Evolutionary conservation across 1,140 invertebrate genomes (phyloP).

Genomic region (Halictus rubicundus): DNA sequence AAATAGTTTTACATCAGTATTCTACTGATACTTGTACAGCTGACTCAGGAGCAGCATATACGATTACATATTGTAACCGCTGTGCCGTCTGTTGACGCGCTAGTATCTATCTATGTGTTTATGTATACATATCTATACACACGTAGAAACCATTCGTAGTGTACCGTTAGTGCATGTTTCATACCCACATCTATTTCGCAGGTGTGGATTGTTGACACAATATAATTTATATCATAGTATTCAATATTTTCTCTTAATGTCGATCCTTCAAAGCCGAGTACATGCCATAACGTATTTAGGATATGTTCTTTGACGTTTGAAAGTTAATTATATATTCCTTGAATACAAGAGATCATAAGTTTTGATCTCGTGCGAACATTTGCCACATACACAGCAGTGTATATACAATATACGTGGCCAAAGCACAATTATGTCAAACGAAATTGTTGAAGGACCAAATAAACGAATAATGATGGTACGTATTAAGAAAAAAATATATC

Average conservation of each 20-base stretch:
- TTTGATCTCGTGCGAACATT: constrained; percentile 39
- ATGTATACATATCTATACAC: not conserved
- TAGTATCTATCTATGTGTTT: not conserved
- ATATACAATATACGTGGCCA: constrained; percentile 25
- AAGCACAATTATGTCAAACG: constrained; percentile 62
- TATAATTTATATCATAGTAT: not conserved
- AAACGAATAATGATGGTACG: constrained; percentile 73
- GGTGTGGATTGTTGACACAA: constrained; percentile 1
- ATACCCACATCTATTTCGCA: not conserved
- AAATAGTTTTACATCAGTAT: not conserved
- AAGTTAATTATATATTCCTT: not conserved
- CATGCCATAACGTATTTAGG: not conserved
- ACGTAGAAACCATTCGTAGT: constrained; percentile 7
- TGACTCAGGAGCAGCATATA: not conserved
- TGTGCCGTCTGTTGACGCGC: not conserved
- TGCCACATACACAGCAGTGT: constrained; percentile 63
- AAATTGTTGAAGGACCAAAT: constrained; percentile 52
- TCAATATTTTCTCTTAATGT: constrained; percentile 15
- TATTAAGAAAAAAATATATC: constrained; percentile 13
- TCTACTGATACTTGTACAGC: not conserved
- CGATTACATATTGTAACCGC: not conserved
- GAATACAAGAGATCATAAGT: constrained; percentile 3
- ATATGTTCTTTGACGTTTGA: constrained; percentile 2
- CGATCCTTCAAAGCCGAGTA: not conserved
- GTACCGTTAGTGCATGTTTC: constrained; percentile 21